A percentile compares a stretch with the other conserved stretches of the same genome.
Conservation (phyloP, 2,113 vertebrate species). For the Pelvicachromis taeniatus region DNA sequence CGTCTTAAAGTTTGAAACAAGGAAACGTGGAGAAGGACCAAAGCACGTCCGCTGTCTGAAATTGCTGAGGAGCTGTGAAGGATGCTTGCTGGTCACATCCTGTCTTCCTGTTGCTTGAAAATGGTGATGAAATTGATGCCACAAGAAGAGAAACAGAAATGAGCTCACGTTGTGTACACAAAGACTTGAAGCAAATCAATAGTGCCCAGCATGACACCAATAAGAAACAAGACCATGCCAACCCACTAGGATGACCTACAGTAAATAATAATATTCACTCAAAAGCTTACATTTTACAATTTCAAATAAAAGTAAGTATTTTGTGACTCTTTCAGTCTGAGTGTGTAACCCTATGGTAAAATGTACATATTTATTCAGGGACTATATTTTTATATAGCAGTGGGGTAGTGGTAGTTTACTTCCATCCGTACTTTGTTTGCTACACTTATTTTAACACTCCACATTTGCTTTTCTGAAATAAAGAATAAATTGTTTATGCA, state of each 20-base stretch:
- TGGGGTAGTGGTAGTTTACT: not conserved
- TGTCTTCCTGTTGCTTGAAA: too few relatives aligned
- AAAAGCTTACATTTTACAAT: not conserved
- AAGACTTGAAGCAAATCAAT: not conserved
- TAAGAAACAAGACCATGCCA: too few relatives aligned
- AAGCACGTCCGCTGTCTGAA: not conserved
- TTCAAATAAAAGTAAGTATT: not conserved
- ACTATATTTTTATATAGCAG: not conserved
- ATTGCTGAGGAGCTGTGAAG: not conserved
- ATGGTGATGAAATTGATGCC: not conserved
- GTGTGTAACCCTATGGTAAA: not conserved
- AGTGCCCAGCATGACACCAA: not conserved
- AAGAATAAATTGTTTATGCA: not conserved
- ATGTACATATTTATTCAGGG: not conserved
- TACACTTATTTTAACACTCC: not conserved
- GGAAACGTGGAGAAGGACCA: accelerated
- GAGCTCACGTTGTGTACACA: not conserved
- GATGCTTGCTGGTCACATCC: too few relatives aligned
- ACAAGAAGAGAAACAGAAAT: not conserved
- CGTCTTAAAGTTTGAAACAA: not conserved
- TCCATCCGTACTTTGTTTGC: not conserved
- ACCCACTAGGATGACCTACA: accelerated
- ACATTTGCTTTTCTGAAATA: not conserved
- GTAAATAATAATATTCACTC: not conserved
- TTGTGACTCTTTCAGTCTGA: not conserved